Evolutionary conservation across 1,140 invertebrate genomes (phyloP), one percentile per base, ranked within the genome.

Genomic region (Anoplophora glabripennis): DNA sequence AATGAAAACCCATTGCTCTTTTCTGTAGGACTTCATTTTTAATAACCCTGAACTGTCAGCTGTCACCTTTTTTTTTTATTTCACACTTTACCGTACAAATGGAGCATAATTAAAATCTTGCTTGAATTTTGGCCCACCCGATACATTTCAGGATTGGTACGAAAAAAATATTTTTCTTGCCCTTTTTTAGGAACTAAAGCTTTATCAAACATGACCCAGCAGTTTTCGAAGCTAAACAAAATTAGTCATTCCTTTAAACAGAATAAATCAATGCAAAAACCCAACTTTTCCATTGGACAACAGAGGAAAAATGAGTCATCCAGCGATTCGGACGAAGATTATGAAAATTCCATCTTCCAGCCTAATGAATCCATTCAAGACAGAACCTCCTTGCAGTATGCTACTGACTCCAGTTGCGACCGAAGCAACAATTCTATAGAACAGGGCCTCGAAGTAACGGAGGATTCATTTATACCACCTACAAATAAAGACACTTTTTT

Each of bases 211-310:
- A 86, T 93, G 77, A 84, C 88, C 0, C 89, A 91, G 52, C 90
- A 92, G 68, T 90, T 94, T 72, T 89, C 86, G 37, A 92, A 90
- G 73, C 70, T 90, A 2, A 90, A 90, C 71, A 86, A 86, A 71
- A 77, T 93, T 11, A 84, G 88, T 36, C 84, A 85, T 53, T 86
- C 80, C 1, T 81, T 88, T 11, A 86, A 84, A 72, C 78, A 80
- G 0, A 59, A 62, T 54, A 64, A 73, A 65, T 54, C 58, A 49
- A 74, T 75, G 68, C 73, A 75, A 21, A 67, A 75, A 42, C 76
- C 77, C 5, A 79, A 77, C 56, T 83, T 82, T 63, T 80, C 78
- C 1, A 70, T 82, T 5, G 81, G 81, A 56, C 60, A 69, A 64
- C 33, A 61, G 63, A 53, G 18, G 2, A 68, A 66, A 46, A 65